Evolutionary conservation across 2,797 vertebrate species (phyloP).

Genomic region (Notamacropus eugenii): DNA sequence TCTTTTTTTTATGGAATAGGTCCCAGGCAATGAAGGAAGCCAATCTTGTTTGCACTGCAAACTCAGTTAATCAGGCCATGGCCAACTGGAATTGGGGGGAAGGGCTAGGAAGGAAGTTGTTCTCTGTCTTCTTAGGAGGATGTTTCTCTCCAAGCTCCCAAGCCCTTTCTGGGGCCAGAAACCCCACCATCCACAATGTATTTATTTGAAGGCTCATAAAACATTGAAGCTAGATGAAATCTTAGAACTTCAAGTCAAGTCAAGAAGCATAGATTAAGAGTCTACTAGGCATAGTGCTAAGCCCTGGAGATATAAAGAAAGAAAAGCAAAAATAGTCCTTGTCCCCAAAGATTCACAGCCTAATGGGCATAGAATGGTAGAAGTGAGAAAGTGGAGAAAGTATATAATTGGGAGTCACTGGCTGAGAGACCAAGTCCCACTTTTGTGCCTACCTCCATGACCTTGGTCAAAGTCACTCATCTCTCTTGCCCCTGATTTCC

Average conservation of each 20-base stretch:
- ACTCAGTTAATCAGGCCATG: not conserved
- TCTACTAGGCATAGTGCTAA: not conserved
- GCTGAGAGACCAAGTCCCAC: not conserved
- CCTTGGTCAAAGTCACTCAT: not conserved
- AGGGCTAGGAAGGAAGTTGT: not conserved
- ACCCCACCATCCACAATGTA: not conserved
- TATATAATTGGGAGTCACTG: not conserved
- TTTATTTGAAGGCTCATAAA: not conserved
- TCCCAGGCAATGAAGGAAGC: not conserved
- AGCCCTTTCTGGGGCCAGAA: not conserved
- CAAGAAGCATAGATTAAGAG: not conserved
- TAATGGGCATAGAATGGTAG: not conserved
- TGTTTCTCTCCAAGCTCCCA: not conserved
- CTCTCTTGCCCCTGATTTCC: not conserved
- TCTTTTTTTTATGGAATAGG: not conserved
- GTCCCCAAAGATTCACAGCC: not conserved
- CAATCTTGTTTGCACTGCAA: not conserved
- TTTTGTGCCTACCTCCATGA: too few relatives aligned
- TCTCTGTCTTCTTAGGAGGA: not conserved
- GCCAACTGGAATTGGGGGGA: not conserved
- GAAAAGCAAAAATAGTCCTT: not conserved
- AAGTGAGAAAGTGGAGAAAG: not conserved
- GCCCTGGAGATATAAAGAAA: not conserved
- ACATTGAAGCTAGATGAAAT: not conserved
- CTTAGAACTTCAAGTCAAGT: not conserved